Conservation (phyloP, 2,113 vertebrate genomes). For the Pleuronectes platessa region DNA sequence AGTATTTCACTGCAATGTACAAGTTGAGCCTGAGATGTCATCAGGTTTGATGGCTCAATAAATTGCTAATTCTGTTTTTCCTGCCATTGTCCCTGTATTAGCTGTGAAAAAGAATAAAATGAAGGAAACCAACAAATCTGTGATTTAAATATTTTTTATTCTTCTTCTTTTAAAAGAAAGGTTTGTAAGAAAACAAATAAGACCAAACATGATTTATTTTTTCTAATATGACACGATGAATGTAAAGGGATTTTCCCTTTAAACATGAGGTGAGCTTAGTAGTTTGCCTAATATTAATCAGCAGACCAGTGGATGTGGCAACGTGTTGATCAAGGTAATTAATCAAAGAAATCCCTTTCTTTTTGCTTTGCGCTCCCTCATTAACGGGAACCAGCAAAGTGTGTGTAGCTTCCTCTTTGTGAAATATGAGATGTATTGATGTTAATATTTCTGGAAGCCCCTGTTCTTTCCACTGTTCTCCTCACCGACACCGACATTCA, state of each 20-base stretch:
- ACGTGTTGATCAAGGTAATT: slow-evolving; percentile 57
- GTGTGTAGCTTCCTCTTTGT: slow-evolving; percentile 53
- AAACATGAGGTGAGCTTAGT: slow-evolving; percentile 73
- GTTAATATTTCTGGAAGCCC: slow-evolving; percentile 76
- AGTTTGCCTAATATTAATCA: slow-evolving; percentile 75
- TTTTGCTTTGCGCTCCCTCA: slow-evolving; percentile 23
- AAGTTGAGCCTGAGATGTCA: neutral
- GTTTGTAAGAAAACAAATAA: slow-evolving; percentile 81
- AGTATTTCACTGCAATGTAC: neutral
- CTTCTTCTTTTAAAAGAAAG: slow-evolving; percentile 78
- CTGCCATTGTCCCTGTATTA: neutral
- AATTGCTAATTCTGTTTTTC: too few species aligned
- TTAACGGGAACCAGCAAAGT: slow-evolving; percentile 15
- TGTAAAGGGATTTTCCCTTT: slow-evolving; percentile 63
- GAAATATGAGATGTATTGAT: slow-evolving; percentile 58
- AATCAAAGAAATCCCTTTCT: slow-evolving; percentile 58
- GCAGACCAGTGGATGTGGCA: slow-evolving; percentile 73
- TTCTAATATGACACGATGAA: slow-evolving; percentile 67
- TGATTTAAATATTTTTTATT: slow-evolving; percentile 80
- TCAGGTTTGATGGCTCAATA: neutral
- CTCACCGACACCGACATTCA: slow-evolving; percentile 56
- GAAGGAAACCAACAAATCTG: neutral
- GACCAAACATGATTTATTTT: slow-evolving; percentile 70
- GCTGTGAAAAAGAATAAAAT: slow-evolving; percentile 20
- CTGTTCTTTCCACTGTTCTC: slow-evolving; percentile 53